Evolutionary conservation across 2,888 invertebrate species (phyloP).

Genomic region (Xylota sylvarum): DNA sequence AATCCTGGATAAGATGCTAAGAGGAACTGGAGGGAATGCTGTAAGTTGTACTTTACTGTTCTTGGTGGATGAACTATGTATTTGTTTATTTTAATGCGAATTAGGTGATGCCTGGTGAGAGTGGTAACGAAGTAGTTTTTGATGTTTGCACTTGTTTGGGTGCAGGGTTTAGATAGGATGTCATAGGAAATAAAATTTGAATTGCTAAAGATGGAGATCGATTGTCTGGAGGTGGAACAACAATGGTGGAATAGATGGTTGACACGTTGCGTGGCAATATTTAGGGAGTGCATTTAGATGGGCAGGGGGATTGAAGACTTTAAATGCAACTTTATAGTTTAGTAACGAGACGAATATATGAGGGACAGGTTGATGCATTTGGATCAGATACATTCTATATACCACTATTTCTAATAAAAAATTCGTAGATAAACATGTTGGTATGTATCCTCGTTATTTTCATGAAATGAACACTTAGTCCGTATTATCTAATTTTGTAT

Average conservation of each 20-base stretch:
- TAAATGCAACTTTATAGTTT: too few relatives aligned
- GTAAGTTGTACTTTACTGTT: slow-evolving; percentile 2
- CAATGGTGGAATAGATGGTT: not conserved
- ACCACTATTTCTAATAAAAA: too few relatives aligned
- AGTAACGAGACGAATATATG: too few relatives aligned
- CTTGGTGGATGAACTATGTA: not conserved
- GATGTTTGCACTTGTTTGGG: slow-evolving; percentile 30
- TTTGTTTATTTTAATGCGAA: slow-evolving; percentile 2
- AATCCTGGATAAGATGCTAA: slow-evolving; percentile 52
- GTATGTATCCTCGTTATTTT: too few relatives aligned
- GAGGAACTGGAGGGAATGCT: slow-evolving; percentile 18
- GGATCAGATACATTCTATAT: too few relatives aligned
- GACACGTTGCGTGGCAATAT: not conserved
- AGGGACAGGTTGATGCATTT: too few relatives aligned
- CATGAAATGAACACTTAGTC: too few relatives aligned
- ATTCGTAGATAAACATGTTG: too few relatives aligned
- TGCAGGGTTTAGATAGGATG: not conserved
- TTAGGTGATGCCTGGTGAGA: not conserved
- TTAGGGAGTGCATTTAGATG: not conserved
- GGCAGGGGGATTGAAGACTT: too few relatives aligned
- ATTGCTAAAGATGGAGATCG: slow-evolving; percentile 2
- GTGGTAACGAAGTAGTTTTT: slow-evolving; percentile 13
- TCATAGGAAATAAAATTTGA: slow-evolving; percentile 1
- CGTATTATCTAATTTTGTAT: too few relatives aligned
- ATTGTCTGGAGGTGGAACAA: not conserved